Base-by-base conservation (phyloP, 2,797 vertebrate genomes). In the Smutsia temminckii region DNA sequence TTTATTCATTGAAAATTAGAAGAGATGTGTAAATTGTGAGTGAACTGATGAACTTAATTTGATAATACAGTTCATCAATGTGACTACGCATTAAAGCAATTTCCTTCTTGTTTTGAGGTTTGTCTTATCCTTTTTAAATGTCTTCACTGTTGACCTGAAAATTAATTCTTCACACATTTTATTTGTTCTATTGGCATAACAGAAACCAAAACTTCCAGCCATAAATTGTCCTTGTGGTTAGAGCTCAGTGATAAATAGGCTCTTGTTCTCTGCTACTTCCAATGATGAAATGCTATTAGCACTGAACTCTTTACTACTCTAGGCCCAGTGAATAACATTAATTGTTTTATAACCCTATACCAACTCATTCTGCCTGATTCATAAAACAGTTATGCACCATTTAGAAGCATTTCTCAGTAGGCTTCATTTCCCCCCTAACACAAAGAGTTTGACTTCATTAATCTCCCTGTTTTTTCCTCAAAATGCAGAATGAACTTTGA, bases 141-240 rank as follows among this genome's bases (percentile, higher is more conserved):
- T 94, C 75, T 94, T 94, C 83, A 55, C 78, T 96, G 49, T 93
- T 91, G 63, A 96, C 37, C 49, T 71, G 53, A 97, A 96, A 97
- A 95, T 95, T 91, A 97, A 96, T 96, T 95, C 87, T 78, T 97
- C 55, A 80, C 11, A 81, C 57, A 93, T 96, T 95, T 96, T 90
- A 86, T 95, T 97, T 96, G 57, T 95, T 90, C 53, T 94, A 9
- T 84, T 64, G 61, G 27, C 53, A 69, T 89, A 97, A 92, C 25
- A 92, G 49, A 95, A 96, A 91, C 63, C 96, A 91, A 93, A 95
- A 84, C n/a, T 86, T 81, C 21, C 29, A 83, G 13, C 57, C 66
- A 85, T 91, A 97, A 95, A 94, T 85, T 96, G 18, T 59, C 63
- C 61, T 97, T 97, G 68, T 40, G 88, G 61, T 93, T 95, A 94